Evolutionary conservation across 1,140 invertebrate species (phyloP).

Genomic region (Rhagoletis zephyria): DNA sequence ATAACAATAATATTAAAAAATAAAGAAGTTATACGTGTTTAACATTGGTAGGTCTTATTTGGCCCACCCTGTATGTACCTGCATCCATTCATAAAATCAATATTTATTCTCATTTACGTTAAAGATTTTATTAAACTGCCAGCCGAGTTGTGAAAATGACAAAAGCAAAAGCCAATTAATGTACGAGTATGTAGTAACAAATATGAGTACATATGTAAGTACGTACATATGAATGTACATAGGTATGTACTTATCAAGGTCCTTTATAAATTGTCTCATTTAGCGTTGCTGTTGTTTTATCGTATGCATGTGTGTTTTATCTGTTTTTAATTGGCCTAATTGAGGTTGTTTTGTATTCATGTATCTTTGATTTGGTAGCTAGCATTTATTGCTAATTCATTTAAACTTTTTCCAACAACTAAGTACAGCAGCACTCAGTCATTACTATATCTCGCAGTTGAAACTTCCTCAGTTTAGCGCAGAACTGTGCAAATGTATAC

Average conservation of each 20-base stretch:
- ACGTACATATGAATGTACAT: too few species aligned
- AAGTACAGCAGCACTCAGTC: too few species aligned
- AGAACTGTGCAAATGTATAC: too few species aligned
- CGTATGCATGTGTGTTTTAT: neutral
- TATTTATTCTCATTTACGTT: conserved; percentile 14
- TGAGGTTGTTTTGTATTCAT: neutral
- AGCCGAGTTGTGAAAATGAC: neutral
- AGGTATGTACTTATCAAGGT: conserved; percentile 20
- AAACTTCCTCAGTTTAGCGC: too few species aligned
- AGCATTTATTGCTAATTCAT: neutral
- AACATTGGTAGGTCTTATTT: too few species aligned
- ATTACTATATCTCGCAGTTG: too few species aligned
- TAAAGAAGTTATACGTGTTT: too few species aligned
- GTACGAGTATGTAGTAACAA: neutral
- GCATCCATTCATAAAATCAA: neutral
- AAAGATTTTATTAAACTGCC: neutral
- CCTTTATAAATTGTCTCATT: conserved; percentile 11
- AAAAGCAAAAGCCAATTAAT: conserved; percentile 16
- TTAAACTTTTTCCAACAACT: too few species aligned
- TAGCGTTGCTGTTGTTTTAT: neutral
- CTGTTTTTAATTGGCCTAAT: neutral
- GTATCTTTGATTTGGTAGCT: neutral
- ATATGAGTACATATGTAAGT: neutral
- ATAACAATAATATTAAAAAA: too few species aligned
- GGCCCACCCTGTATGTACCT: too few species aligned